Base-by-base conservation (phyloP, 1,140 invertebrate species). In the Lepidurus apus region DNA sequence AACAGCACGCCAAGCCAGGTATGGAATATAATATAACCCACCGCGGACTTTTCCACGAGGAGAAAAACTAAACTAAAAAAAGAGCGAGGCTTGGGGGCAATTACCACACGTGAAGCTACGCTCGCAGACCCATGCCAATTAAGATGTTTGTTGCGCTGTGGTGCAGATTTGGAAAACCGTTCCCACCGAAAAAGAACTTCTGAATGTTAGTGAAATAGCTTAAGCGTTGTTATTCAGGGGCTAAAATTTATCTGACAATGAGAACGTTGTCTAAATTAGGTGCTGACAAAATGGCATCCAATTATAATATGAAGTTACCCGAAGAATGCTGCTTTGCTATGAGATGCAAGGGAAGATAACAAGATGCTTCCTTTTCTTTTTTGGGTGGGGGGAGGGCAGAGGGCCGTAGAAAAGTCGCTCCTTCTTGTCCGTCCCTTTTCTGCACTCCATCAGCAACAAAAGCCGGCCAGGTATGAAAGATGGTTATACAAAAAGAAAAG, bases 401-500 rank as follows among this genome's bases (percentile, higher is more conserved):
- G 53, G 21, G 53, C 53, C 4, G 53, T n/a, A 9, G 53, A 65
- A 21, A 65, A 65, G 53, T 65, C 53, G 17, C 21, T 65, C 53
- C 53, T 65, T 65, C 53, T 65, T 65, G 13, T 65, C 6, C 53
- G 53, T 65, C 21, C 13, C 53, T 21, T 65, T 65, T 65, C 53
- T 65, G 13, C 53, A 65, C 53, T 65, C 53, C 53, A 17, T 65
- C 53, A 65, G 53, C 34, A 34, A 34, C 34, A 34, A 34, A 34
- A 34, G 34, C 53, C 53, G 53, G 53, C 21, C 53, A 65, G 53
- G 53, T 65, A 65, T 65, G 53, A 65, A 65, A 21, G 53, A 65
- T 65, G 53, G 53, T 65, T 65, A 65, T 65, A 65, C 53, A 65
- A 65, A 65, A 65, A 17, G 53, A 65, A 65, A 65, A 65, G 53